These are phyloP conservation scores for Caranx melampygus DNA, from an alignment of 2,113 vertebrate species.

Conservation along the genomic window DNA sequence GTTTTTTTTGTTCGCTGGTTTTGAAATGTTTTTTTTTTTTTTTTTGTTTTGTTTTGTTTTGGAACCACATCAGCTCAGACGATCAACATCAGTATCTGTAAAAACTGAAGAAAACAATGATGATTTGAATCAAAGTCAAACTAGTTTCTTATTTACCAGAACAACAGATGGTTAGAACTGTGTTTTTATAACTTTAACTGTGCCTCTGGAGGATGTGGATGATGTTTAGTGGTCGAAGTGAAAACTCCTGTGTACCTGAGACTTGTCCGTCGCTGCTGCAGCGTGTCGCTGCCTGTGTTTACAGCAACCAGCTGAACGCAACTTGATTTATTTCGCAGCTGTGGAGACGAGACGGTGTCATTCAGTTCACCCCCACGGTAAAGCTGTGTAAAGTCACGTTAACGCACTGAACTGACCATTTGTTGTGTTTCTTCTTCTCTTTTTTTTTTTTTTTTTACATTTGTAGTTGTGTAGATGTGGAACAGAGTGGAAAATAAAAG, in stretches of 20 bases:
- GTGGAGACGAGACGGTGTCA: not conserved
- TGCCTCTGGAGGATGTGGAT: not conserved
- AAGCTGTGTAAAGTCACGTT: not conserved
- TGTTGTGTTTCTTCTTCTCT: not conserved
- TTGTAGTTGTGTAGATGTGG: constrained; percentile 19
- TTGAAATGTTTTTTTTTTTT: not conserved
- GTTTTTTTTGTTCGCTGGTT: not conserved
- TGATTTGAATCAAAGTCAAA: not conserved
- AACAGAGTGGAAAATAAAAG: constrained; percentile 40
- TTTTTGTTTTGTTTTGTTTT: not conserved
- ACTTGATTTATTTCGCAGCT: constrained; percentile 63
- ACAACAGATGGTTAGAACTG: not conserved
- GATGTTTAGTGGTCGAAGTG: not conserved
- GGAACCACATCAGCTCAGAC: not conserved
- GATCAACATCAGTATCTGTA: not conserved
- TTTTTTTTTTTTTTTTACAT: constrained; percentile 26
- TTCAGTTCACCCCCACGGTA: not conserved
- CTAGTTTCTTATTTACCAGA: not conserved
- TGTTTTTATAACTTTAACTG: constrained; percentile 1
- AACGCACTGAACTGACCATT: not conserved
- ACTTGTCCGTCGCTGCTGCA: constrained; percentile 5
- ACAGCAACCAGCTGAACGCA: constrained; percentile 26
- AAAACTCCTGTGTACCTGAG: not conserved
- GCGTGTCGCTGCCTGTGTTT: constrained; percentile 20
- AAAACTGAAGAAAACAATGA: not conserved